These are phyloP conservation scores for Lethrus apterus DNA, from an alignment of 1,140 invertebrate genomes.

Conservation along the genomic window DNA sequence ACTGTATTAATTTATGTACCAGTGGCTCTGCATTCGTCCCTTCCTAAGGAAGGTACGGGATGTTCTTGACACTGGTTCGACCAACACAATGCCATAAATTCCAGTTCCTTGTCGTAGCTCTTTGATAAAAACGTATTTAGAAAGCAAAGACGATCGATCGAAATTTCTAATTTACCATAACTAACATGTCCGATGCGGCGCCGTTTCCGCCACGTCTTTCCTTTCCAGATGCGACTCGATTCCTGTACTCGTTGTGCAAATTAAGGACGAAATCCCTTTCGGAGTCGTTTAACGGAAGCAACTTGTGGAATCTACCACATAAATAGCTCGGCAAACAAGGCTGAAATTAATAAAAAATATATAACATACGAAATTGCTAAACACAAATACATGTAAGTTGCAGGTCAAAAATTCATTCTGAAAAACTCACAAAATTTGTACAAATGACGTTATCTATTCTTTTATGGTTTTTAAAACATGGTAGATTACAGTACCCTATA, in stretches of 20 bases:
- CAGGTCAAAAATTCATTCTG: no score
- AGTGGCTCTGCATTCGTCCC: constrained; percentile 5
- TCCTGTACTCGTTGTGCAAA: constrained; percentile 10
- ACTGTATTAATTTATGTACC: not conserved
- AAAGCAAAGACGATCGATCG: not conserved
- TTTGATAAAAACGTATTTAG: not conserved
- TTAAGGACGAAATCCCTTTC: constrained; percentile 5
- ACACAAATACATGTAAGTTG: no score
- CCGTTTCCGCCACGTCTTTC: not conserved
- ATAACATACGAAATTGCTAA: no score
- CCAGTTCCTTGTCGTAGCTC: constrained; percentile 16
- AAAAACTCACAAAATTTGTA: no score
- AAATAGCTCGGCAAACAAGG: constrained; percentile 5
- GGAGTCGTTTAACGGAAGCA: constrained; percentile 4
- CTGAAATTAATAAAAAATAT: constrained; percentile 5
- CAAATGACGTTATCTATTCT: no score
- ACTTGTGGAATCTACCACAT: not conserved
- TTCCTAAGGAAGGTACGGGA: not conserved
- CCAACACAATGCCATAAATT: constrained; percentile 15
- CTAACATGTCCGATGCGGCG: constrained; percentile 10
- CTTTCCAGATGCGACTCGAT: not conserved
- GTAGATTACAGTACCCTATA: no score
- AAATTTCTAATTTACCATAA: constrained; percentile 8
- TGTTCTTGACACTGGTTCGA: constrained; percentile 8
- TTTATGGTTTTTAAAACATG: no score